Evolutionary conservation across 35 echinoderm and acorn worm species (phyloP), one percentile per base, ranked within the genome.

Genomic region (Apostichopus parvimensis): DNA sequence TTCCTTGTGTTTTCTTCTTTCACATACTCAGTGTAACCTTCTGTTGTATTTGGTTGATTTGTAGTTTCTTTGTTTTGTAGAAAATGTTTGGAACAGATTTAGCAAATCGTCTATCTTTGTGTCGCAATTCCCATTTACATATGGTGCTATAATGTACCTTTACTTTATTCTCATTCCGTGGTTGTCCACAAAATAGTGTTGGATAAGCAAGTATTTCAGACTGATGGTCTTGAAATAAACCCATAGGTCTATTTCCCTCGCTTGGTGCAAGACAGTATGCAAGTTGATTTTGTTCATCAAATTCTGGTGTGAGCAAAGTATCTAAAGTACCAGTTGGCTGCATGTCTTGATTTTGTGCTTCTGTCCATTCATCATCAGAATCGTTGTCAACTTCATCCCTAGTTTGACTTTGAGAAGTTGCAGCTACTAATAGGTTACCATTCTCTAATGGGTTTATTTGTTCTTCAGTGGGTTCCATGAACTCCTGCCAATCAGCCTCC

Each of bases 41-140:
- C 56, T 91, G 89, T 28, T 91, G 45, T 52, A 92, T 82, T 20
- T 92, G 79, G 26, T 92, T 17, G 65, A 82, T 92, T 83, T 86
- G 61, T 11, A 85, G 23, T 77, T 86, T 92, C 56, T 92, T 77
- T 12, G 59, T 53, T 55, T 86, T 75, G 54, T 55, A 92, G 57
- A 92, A 90, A 6, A 92, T 92, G 77, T 92, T 92, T 57, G 90
- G 76, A 64, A 92, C 77, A 80, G 23, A 80, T 92, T 80, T 80
- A 5, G 90, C 76, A 92, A 92, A 79, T 82, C 90, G 8, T 92
- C 90, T 92, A 57, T 92, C 90, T 92, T 79, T 80, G 64, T 92
- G 61, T 5, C 91, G 91, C 20, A 85, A 55, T 92, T 83, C 57
- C 34, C 34, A 45, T 45, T 45, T 45, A 45, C 34, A 45, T 45